Percentiles rank a stretch among this genome's conserved stretches.
phyloP scores from a whole-genome alignment of 2,113 vertebrate species.

The Myotis davidii region DNA sequence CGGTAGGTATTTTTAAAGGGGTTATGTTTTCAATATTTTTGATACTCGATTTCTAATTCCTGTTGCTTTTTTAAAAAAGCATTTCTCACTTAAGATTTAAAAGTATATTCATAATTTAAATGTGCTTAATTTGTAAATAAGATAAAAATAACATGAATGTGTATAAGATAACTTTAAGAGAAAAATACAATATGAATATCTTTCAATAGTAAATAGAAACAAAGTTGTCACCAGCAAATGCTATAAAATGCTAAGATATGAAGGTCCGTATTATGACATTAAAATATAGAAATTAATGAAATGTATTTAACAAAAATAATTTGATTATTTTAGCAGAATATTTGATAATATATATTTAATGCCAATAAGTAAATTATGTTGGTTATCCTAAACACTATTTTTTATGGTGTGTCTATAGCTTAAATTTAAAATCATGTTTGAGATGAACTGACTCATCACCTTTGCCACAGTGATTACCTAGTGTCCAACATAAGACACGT shows the following conservation, averaged over 20 bases:
- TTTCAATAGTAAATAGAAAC: slow-evolving; percentile 47
- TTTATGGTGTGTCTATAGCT: not conserved
- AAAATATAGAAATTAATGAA: slow-evolving; percentile 26
- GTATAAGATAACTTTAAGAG: not conserved
- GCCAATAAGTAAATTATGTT: not conserved
- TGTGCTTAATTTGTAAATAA: slow-evolving; percentile 65
- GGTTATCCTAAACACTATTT: not conserved
- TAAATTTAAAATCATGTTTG: slow-evolving; percentile 32
- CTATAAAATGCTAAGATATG: slow-evolving; percentile 34
- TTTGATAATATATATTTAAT: slow-evolving; percentile 25
- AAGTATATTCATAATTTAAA: slow-evolving; percentile 62
- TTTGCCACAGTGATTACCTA: not conserved
- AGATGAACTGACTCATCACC: not conserved
- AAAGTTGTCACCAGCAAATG: slow-evolving; percentile 42
- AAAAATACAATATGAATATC: slow-evolving; percentile 45
- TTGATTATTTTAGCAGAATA: slow-evolving; percentile 24
- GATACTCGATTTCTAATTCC: slow-evolving; percentile 50
- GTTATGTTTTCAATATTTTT: slow-evolving; percentile 73
- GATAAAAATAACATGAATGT: slow-evolving; percentile 50
- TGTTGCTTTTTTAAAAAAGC: slow-evolving; percentile 59
- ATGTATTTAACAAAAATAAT: slow-evolving; percentile 32
- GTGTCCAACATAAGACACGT: not conserved
- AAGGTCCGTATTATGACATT: not conserved
- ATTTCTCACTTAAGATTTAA: slow-evolving; percentile 67
- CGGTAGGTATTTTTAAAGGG: slow-evolving; percentile 66